phyloP scores from a whole-genome alignment of 2,888 invertebrate species.

The Lochmaea crataegi region DNA sequence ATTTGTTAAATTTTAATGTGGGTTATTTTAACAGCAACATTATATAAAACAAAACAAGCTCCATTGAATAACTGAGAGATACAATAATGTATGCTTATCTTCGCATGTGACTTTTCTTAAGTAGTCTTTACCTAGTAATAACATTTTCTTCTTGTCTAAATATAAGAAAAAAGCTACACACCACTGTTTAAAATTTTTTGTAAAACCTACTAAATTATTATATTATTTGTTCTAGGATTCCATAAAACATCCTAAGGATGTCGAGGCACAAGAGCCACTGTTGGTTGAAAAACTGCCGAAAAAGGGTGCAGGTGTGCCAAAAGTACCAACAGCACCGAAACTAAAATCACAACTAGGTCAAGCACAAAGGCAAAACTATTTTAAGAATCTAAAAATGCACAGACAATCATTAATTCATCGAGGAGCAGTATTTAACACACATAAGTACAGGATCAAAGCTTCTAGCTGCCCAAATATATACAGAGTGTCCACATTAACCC shows the following conservation, averaged over 20 bases:
- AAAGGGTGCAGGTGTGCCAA: slow-evolving; percentile 41
- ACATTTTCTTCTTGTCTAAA: no score
- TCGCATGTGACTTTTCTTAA: no score
- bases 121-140: no score
- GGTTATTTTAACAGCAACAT: no score
- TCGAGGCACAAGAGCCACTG: slow-evolving; percentile 48
- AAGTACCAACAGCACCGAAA: slow-evolving; percentile 28
- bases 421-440: slow-evolving; percentile 86
- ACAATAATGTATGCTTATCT: no score
- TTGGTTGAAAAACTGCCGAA: slow-evolving; percentile 40
- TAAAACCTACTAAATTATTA: background rate
- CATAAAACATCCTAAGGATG: slow-evolving; percentile 40
- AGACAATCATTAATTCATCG: slow-evolving; percentile 88
- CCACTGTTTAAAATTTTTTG: no score
- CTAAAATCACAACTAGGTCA: slow-evolving; percentile 12
- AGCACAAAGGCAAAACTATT: slow-evolving; percentile 67
- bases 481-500: slow-evolving; percentile 86
- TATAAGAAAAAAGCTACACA: no score
- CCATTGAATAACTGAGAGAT: no score
- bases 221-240: background rate
- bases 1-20: no score
- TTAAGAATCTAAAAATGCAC: slow-evolving; percentile 78
- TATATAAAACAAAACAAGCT: no score
- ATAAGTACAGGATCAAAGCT: slow-evolving; percentile 83
- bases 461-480: slow-evolving; percentile 94